These are phyloP conservation scores for Alectura lathami DNA, from an alignment of 2,113 vertebrate genomes.

Conservation along the genomic window DNA sequence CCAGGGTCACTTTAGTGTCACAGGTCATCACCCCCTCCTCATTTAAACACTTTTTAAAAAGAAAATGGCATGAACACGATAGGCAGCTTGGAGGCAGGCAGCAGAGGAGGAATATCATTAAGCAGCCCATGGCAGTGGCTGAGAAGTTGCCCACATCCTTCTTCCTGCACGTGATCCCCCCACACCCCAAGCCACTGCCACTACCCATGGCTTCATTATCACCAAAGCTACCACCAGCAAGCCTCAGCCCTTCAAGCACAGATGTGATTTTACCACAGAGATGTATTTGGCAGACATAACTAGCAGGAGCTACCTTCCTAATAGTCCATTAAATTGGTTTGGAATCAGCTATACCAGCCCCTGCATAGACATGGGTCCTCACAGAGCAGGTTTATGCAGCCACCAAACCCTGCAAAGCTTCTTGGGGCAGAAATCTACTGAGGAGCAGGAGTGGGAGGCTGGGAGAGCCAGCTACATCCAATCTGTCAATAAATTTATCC, in stretches of 20 bases:
- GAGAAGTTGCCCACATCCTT: too few species aligned
- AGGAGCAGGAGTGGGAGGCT: background rate
- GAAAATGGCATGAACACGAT: background rate
- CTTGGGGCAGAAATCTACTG: background rate
- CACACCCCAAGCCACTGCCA: background rate
- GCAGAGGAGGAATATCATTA: too few species aligned
- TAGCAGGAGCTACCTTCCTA: background rate
- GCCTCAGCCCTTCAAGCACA: background rate
- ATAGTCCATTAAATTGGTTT: background rate
- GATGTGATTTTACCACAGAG: background rate
- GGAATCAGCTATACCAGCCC: background rate
- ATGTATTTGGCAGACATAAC: background rate
- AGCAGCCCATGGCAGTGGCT: too few species aligned
- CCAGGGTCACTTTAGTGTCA: background rate
- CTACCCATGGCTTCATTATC: fast-evolving
- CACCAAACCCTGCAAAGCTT: background rate
- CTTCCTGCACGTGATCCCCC: too few species aligned
- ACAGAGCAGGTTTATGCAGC: fast-evolving
- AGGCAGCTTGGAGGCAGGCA: background rate
- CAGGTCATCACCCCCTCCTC: fast-evolving
- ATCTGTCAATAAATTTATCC: background rate
- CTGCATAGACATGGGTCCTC: background rate
- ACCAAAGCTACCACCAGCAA: background rate
- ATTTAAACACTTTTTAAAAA: background rate
- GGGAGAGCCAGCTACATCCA: background rate